Conservation (phyloP, 2,113 vertebrate species). For the Rhipidura dahli region DNA sequence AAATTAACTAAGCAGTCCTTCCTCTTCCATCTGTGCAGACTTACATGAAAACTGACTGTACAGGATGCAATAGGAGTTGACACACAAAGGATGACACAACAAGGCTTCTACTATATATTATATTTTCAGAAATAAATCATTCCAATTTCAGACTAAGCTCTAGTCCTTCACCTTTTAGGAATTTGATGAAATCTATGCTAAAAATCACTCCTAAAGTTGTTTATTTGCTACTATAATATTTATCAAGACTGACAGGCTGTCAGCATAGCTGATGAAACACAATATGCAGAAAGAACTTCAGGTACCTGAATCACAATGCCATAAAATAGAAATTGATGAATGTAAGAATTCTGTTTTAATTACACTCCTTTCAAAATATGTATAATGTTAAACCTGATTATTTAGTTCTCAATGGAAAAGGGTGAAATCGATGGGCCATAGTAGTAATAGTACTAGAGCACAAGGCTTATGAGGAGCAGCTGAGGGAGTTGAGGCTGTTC, state of each 20-base stretch:
- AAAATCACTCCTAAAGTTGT: constrained; percentile 3
- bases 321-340: not conserved
- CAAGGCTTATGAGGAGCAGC: not conserved
- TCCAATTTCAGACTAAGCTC: constrained; percentile 1
- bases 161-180: not conserved
- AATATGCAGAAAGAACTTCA: not conserved
- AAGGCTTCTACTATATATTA: not conserved
- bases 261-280: not conserved
- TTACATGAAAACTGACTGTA: not conserved
- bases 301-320: not conserved
- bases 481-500: not conserved
- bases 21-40: not conserved
- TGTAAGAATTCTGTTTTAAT: not conserved
- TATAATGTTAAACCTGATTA: not conserved
- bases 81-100: not conserved
- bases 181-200: constrained; percentile 15
- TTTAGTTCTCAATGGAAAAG: not conserved
- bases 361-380: not conserved
- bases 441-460: not conserved
- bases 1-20: not conserved
- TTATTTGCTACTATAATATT: not conserved
- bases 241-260: not conserved
- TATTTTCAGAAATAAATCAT: constrained; percentile 11
- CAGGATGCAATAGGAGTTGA: not conserved
- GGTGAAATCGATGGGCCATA: not conserved